These are phyloP conservation scores for Olivierus martensii DNA, from an alignment of 1,140 invertebrate species.

Conservation along the genomic window DNA sequence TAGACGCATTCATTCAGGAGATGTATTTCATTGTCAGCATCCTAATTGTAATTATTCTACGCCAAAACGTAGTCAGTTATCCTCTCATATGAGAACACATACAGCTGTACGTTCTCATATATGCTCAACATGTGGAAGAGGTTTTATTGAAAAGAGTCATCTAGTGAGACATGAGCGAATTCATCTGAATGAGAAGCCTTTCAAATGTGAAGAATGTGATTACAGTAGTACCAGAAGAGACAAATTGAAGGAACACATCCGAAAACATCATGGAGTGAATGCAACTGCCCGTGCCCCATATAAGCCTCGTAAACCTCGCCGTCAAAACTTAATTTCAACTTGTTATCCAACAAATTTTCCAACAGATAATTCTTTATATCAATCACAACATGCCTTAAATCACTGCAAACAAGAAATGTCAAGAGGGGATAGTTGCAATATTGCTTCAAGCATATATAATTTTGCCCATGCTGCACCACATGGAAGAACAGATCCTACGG, in stretches of 20 bases:
- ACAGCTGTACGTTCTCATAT: constrained; percentile 45
- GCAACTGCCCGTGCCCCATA: constrained; percentile 38
- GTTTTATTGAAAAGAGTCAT: constrained; percentile 52
- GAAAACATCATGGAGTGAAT: constrained; percentile 44
- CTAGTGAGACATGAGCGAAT: constrained; percentile 47
- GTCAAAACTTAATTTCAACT: constrained; percentile 6
- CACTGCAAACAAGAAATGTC: too few relatives aligned
- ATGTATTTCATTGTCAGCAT: constrained; percentile 44
- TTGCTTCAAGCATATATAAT: too few relatives aligned
- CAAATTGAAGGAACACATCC: constrained; percentile 50
- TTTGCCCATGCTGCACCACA: too few relatives aligned
- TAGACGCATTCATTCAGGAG: constrained; percentile 47
- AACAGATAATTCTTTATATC: too few relatives aligned
- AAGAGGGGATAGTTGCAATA: too few relatives aligned
- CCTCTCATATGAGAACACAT: constrained; percentile 47
- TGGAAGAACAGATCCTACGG: too few relatives aligned
- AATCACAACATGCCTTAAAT: too few relatives aligned
- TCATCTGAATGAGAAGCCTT: constrained; percentile 45
- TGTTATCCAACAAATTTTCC: neutral
- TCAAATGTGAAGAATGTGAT: constrained; percentile 44
- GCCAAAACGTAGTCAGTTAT: constrained; percentile 48
- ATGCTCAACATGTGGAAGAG: constrained; percentile 44
- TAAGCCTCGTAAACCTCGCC: constrained; percentile 30
- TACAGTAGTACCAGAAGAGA: constrained; percentile 48
- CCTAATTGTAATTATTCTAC: constrained; percentile 47